Evolutionary conservation across 2,113 vertebrate genomes (phyloP).

Genomic region (Brachypteracias leptosomus): DNA sequence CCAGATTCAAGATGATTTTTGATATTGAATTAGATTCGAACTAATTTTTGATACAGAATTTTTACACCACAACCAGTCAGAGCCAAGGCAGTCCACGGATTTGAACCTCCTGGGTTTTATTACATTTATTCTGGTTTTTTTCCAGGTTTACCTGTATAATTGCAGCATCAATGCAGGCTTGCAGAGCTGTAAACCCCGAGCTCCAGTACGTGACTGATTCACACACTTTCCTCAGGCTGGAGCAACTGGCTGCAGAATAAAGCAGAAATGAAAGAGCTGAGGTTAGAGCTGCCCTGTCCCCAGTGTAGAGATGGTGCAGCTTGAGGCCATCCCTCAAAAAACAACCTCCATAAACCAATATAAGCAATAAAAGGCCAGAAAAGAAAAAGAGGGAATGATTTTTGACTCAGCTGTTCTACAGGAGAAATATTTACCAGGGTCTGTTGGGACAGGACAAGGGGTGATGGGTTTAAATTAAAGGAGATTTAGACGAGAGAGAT

Average conservation of each 20-base stretch:
- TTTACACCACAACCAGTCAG: background rate
- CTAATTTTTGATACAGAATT: background rate
- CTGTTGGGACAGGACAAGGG: no score
- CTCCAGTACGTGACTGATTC: constrained; percentile 88
- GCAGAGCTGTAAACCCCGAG: constrained; percentile 86
- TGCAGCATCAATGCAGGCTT: constrained; percentile 88
- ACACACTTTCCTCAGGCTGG: constrained; percentile 72
- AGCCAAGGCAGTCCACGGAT: accelerated
- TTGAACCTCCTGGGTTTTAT: background rate
- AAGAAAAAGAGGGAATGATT: accelerated
- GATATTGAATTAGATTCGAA: accelerated
- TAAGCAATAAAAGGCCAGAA: accelerated
- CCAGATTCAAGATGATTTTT: accelerated
- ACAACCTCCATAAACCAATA: accelerated
- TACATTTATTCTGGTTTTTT: no score
- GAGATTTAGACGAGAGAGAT: no score
- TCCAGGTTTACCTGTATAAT: constrained; percentile 87
- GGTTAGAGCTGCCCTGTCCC: background rate
- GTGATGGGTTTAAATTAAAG: no score
- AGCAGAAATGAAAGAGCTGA: background rate
- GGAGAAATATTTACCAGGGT: no score
- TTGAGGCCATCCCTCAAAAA: background rate
- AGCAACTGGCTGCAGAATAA: constrained; percentile 68
- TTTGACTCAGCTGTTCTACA: background rate
- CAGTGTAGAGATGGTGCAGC: accelerated